phyloP scores from a whole-genome alignment of 2,797 vertebrate genomes.

The Sus cebifrons region DNA sequence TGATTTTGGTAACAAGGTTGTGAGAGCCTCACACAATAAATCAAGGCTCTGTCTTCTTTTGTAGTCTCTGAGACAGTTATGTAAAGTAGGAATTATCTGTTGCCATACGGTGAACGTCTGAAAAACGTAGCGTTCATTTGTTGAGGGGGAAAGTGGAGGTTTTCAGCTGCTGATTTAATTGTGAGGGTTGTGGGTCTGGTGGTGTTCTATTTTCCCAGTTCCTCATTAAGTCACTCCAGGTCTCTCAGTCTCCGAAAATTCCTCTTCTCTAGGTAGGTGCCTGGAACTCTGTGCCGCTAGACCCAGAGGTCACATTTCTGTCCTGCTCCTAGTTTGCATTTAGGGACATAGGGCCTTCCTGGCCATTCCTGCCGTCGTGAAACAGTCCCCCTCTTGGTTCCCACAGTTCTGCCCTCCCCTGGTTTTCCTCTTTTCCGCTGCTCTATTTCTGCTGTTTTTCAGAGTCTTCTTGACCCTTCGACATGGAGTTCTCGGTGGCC shows the following conservation, averaged over 20 bases:
- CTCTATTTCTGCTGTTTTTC: background rate
- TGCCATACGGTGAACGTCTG: background rate
- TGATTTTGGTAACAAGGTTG: background rate
- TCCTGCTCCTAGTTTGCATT: background rate
- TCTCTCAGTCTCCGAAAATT: background rate
- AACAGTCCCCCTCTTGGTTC: background rate
- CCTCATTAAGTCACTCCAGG: background rate
- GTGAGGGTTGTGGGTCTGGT: background rate
- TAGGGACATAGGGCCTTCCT: background rate
- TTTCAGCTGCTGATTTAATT: conserved; percentile 48
- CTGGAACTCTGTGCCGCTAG: background rate
- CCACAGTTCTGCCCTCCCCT: background rate
- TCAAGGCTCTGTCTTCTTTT: background rate
- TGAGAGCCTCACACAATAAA: conserved; percentile 29
- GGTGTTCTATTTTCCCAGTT: background rate
- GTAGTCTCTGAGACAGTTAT: background rate
- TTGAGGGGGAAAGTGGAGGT: background rate
- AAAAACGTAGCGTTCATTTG: background rate
- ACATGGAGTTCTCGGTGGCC: background rate
- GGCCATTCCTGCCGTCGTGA: background rate
- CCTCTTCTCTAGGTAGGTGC: background rate
- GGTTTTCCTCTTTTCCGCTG: background rate
- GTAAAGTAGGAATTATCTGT: background rate
- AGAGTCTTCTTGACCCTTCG: background rate
- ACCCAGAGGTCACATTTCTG: background rate